Percentiles rank a stretch among this genome's conserved stretches.
These are phyloP conservation scores for Mystacornis crossleyi DNA, from an alignment of 2,113 vertebrate genomes.

Conservation along the genomic window DNA sequence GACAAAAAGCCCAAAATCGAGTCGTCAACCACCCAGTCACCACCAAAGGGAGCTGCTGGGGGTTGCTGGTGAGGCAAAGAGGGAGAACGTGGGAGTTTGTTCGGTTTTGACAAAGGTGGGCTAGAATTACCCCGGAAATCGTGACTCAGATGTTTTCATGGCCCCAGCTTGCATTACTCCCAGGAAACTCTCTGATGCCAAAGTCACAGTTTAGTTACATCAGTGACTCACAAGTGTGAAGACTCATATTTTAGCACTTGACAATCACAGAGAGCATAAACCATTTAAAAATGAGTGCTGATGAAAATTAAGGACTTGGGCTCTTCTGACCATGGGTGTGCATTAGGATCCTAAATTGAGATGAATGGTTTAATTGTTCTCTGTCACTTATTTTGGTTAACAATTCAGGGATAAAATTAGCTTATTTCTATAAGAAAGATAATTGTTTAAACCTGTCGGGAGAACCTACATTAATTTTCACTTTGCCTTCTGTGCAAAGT, in stretches of 20 bases:
- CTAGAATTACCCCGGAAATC: slow-evolving; percentile 84
- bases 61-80: not conserved
- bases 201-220: slow-evolving; percentile 90
- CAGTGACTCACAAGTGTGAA: slow-evolving; percentile 97
- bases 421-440: not conserved
- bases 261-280: slow-evolving; percentile 82
- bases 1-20: not conserved
- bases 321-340: slow-evolving; percentile 71
- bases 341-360: slow-evolving; percentile 70
- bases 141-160: slow-evolving; percentile 85
- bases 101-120: slow-evolving; percentile 82
- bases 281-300: slow-evolving; percentile 78
- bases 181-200: slow-evolving; percentile 85
- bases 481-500: not conserved
- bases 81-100: slow-evolving; percentile 42
- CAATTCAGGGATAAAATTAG: slow-evolving; percentile 1
- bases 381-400: slow-evolving; percentile 33
- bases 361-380: slow-evolving; percentile 45
- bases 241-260: slow-evolving; percentile 96
- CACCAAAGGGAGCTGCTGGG: not conserved
- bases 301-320: slow-evolving; percentile 76
- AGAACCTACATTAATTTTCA: slow-evolving; percentile 11
- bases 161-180: slow-evolving; percentile 81
- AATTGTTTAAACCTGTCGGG: not conserved
- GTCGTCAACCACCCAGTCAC: not conserved